phyloP scores from a whole-genome alignment of 92 coral and sea anemone species.

The Anthopleura xanthogrammica region DNA sequence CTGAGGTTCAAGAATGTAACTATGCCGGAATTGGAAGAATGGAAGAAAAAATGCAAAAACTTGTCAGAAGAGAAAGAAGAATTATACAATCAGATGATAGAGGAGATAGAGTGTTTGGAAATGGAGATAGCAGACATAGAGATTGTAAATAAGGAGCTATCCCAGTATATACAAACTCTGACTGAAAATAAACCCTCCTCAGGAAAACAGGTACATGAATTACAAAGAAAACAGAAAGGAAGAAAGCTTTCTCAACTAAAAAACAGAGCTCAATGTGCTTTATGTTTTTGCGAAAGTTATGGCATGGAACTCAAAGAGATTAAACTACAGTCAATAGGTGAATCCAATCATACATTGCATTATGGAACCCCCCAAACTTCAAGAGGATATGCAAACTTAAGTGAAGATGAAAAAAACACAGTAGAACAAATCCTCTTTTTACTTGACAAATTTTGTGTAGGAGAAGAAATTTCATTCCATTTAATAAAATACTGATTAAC shows the following conservation, averaged over 20 bases:
- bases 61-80: slow-evolving; percentile 48
- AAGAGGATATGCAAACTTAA: neutral
- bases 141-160: slow-evolving; percentile 44
- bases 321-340: slow-evolving; percentile 32
- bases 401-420: slow-evolving; percentile 12
- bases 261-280: slow-evolving; percentile 58
- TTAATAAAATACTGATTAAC: no score
- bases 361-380: neutral
- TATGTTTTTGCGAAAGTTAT: slow-evolving; percentile 58
- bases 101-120: slow-evolving; percentile 37
- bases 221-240: slow-evolving; percentile 36
- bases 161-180: slow-evolving; percentile 48
- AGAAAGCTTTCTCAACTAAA: slow-evolving; percentile 37
- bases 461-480: no score
- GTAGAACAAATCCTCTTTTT: slow-evolving; percentile 35
- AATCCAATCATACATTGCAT: slow-evolving; percentile 26
- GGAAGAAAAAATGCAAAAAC: slow-evolving; percentile 42
- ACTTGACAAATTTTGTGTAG: no score
- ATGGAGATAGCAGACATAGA: slow-evolving; percentile 42
- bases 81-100: slow-evolving; percentile 46
- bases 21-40: slow-evolving; percentile 44
- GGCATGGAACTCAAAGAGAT: slow-evolving; percentile 48
- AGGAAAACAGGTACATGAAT: slow-evolving; percentile 42
- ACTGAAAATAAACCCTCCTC: slow-evolving; percentile 35
- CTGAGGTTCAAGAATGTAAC: slow-evolving; percentile 39